A percentile compares a stretch with the other conserved stretches of the same genome.
These are phyloP conservation scores for Bugula neritina DNA, from an alignment of 2,888 invertebrate genomes.

Conservation along the genomic window DNA sequence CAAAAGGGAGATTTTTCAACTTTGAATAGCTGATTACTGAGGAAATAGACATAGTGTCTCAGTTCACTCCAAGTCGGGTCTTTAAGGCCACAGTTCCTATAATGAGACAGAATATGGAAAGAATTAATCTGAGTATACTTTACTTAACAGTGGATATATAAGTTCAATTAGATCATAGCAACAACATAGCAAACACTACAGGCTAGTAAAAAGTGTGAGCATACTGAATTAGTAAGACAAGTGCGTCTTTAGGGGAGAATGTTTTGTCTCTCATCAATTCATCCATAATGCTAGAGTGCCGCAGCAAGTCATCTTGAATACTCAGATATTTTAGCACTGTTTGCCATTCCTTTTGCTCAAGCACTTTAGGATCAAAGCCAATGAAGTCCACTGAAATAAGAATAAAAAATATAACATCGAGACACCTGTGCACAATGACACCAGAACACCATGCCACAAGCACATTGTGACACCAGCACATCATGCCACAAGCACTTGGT, in stretches of 20 bases:
- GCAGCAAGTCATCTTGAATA: not conserved
- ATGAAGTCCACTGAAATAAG: not conserved
- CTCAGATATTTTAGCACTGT: not conserved
- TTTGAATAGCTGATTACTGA: slow-evolving; percentile 41
- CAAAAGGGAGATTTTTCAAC: slow-evolving; percentile 40
- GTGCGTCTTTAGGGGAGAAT: not conserved
- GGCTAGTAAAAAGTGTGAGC: too few relatives aligned
- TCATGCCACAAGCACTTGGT: too few relatives aligned
- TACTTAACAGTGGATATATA: not conserved
- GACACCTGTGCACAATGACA: too few relatives aligned
- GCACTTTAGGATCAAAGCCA: not conserved
- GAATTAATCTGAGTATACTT: too few relatives aligned
- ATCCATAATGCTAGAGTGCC: too few relatives aligned
- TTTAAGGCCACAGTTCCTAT: slow-evolving; percentile 36
- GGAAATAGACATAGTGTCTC: slow-evolving; percentile 40
- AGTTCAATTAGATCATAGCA: not conserved
- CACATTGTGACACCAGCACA: too few relatives aligned
- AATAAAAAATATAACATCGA: too few relatives aligned
- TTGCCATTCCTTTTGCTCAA: not conserved
- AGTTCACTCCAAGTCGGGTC: slow-evolving; percentile 40
- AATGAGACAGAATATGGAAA: not conserved
- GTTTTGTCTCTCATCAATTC: not conserved
- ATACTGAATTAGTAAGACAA: not conserved
- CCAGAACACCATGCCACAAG: too few relatives aligned
- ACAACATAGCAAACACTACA: too few relatives aligned